Conservation (phyloP, 2,797 vertebrate species). For the Phalanger gymnotis region DNA sequence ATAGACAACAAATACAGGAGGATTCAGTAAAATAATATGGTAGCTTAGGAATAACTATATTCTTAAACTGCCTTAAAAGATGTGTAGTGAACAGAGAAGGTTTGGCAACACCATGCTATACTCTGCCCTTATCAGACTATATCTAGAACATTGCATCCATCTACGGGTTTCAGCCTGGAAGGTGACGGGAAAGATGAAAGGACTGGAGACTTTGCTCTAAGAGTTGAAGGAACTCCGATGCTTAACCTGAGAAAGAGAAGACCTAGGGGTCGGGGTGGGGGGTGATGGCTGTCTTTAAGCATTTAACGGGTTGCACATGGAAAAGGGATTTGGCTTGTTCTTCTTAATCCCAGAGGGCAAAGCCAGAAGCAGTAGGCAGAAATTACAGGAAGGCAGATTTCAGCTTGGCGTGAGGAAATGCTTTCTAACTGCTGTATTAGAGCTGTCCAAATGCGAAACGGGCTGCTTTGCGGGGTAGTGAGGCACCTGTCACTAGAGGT, state of each 20-base stretch:
- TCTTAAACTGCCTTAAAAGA: neutral
- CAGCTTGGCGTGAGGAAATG: neutral
- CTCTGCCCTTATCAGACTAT: neutral
- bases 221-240: neutral
- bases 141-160: neutral
- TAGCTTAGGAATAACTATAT: neutral
- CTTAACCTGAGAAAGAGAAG: neutral
- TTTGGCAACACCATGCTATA: no score
- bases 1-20: neutral
- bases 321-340: neutral
- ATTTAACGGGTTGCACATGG: neutral
- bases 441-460: neutral
- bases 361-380: neutral
- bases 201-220: neutral
- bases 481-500: neutral
- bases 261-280: neutral
- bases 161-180: neutral
- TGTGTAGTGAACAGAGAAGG: neutral
- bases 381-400: neutral
- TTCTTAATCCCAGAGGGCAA: neutral
- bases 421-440: neutral
- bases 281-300: neutral
- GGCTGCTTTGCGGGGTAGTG: neutral
- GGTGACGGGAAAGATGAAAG: neutral
- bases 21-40: neutral